Evolutionary conservation across 2,113 vertebrate species (phyloP).

Genomic region (Telmatochromis sp.): DNA sequence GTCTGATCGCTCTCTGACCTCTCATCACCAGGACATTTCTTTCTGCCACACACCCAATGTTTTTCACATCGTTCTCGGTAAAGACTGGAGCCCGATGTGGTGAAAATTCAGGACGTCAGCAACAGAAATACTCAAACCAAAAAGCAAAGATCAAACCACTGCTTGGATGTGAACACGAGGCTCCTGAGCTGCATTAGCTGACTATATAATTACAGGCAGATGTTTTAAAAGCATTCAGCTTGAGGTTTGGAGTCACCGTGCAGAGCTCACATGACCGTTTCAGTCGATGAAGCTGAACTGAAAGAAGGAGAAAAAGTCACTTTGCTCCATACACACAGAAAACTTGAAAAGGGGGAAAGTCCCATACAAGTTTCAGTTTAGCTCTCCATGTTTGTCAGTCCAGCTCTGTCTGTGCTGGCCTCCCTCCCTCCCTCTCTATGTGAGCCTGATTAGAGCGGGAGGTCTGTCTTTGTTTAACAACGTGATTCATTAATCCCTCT

Average conservation of each 20-base stretch:
- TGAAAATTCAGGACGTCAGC: not conserved
- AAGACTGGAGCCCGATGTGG: not conserved
- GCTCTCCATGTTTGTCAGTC: not conserved
- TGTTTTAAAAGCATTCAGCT: not conserved
- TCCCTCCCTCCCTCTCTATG: not conserved
- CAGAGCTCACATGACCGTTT: not conserved
- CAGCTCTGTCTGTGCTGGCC: not conserved
- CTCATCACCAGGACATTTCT: not conserved
- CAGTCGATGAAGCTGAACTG: not conserved
- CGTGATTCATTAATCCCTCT: slow-evolving; percentile 54
- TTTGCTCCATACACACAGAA: not conserved
- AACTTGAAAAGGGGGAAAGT: not conserved
- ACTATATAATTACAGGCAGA: not conserved
- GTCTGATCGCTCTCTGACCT: not conserved
- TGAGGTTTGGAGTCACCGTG: not conserved
- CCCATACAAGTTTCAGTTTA: not conserved
- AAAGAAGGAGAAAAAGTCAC: not conserved
- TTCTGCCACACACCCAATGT: not conserved
- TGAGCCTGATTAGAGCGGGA: not conserved
- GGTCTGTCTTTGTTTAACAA: slow-evolving; percentile 23
- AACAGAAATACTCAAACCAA: not conserved
- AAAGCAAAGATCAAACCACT: not conserved
- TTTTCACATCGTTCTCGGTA: not conserved
- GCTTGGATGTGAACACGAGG: not conserved
- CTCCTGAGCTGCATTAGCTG: not conserved